Evolutionary conservation across 2,888 invertebrate genomes (phyloP).

Genomic region (Aleiodes alternator): DNA sequence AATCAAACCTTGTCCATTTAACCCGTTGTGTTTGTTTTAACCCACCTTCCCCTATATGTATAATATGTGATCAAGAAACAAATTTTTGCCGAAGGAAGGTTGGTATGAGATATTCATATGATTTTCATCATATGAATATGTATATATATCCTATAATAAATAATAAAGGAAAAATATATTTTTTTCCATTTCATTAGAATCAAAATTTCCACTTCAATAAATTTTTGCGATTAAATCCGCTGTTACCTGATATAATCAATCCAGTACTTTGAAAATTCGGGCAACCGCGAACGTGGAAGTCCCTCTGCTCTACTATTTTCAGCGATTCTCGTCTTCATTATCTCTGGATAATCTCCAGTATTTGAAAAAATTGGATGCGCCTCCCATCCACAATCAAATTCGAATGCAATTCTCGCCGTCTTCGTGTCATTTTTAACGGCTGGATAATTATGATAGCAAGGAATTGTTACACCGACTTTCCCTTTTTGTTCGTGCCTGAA

Average conservation of each 20-base stretch:
- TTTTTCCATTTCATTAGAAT: too few species aligned
- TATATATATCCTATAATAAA: too few species aligned
- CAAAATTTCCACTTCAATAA: neutral
- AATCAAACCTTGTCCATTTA: too few species aligned
- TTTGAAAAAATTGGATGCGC: constrained; percentile 81
- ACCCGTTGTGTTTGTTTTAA: too few species aligned
- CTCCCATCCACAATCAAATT: constrained; percentile 81
- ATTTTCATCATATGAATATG: too few species aligned
- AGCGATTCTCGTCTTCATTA: constrained; percentile 80
- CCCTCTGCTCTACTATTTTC: constrained; percentile 79
- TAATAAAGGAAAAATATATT: too few species aligned
- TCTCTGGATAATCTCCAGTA: constrained; percentile 81
- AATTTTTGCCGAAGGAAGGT: too few species aligned
- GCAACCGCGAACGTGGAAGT: constrained; percentile 80
- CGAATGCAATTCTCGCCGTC: constrained; percentile 78
- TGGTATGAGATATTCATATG: too few species aligned
- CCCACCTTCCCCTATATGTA: too few species aligned
- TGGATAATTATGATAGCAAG: constrained; percentile 75
- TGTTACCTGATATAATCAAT: constrained; percentile 39
- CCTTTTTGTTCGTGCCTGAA: constrained; percentile 78
- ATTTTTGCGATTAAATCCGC: too few species aligned
- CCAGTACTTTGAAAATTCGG: constrained; percentile 67
- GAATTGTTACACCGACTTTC: constrained; percentile 79
- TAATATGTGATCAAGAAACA: too few species aligned
- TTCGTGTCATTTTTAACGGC: constrained; percentile 76